These are phyloP conservation scores for Gymnopithys bicolor DNA, from an alignment of 2,797 vertebrate genomes.

Conservation along the genomic window DNA sequence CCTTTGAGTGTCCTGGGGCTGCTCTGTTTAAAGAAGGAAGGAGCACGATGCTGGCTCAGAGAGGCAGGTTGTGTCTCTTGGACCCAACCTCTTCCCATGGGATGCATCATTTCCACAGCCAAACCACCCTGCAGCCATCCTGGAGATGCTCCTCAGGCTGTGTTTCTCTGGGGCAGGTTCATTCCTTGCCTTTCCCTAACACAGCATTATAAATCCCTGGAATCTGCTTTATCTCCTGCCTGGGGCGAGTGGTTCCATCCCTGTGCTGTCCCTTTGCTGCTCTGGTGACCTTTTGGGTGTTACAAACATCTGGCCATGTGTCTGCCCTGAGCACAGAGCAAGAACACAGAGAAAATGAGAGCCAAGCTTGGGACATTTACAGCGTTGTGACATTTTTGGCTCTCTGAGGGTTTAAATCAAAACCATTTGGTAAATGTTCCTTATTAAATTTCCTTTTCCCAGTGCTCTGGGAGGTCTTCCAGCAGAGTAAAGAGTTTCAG, in stretches of 20 bases:
- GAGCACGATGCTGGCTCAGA: rapidly evolving
- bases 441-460: not conserved
- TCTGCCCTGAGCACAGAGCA: not conserved
- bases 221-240: not conserved
- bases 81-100: not conserved
- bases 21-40: not conserved
- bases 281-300: conserved; percentile 2
- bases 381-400: not conserved
- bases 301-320: not conserved
- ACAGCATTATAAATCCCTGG: rapidly evolving
- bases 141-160: not conserved
- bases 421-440: not conserved
- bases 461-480: not conserved
- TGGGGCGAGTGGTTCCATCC: not conserved
- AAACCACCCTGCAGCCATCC: not conserved
- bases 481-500: not conserved
- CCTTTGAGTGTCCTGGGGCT: not conserved
- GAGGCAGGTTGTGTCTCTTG: not conserved
- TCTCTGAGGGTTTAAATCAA: not conserved
- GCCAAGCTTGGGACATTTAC: not conserved
- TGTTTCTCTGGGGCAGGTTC: not conserved
- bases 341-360: not conserved
- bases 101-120: not conserved
- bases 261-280: not conserved
- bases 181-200: not conserved